Evolutionary conservation across 1,140 invertebrate species (phyloP).

Genomic region (Atta colombica): DNA sequence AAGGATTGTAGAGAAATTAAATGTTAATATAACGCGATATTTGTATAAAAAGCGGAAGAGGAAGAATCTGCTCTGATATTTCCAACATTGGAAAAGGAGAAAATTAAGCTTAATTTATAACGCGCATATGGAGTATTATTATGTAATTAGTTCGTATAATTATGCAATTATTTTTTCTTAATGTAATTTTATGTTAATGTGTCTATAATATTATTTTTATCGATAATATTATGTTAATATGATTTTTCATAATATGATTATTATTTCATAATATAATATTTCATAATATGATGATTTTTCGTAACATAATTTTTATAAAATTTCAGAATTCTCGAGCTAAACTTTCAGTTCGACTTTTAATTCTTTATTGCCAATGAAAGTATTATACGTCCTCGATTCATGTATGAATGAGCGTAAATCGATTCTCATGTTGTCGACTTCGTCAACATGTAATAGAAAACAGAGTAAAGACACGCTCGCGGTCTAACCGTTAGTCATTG

Average conservation of each 20-base stretch:
- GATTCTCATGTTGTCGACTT: conserved; percentile 21
- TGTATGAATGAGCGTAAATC: conserved; percentile 37
- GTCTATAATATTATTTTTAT: too few relatives aligned
- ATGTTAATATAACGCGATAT: conserved; percentile 8
- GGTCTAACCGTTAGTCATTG: conserved; percentile 76
- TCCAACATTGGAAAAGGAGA: neutral
- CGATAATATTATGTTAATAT: too few relatives aligned
- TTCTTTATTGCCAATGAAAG: neutral
- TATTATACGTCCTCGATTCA: conserved; percentile 1
- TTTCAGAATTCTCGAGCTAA: neutral
- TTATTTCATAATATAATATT: too few relatives aligned
- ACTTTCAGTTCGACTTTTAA: neutral
- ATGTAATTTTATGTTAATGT: neutral
- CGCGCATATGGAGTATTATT: neutral
- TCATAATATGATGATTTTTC: too few relatives aligned
- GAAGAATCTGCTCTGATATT: neutral
- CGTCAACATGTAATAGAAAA: conserved; percentile 61
- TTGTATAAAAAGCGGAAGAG: neutral
- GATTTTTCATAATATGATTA: too few relatives aligned
- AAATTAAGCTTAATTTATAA: neutral
- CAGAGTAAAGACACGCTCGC: conserved; percentile 65
- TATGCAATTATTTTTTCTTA: neutral
- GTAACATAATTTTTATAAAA: too few relatives aligned
- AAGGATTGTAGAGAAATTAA: neutral
- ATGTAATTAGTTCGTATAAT: neutral